Evolutionary conservation across 2,113 vertebrate genomes (phyloP), one percentile per base, ranked within the genome.

Genomic region (Penelope pileata): DNA sequence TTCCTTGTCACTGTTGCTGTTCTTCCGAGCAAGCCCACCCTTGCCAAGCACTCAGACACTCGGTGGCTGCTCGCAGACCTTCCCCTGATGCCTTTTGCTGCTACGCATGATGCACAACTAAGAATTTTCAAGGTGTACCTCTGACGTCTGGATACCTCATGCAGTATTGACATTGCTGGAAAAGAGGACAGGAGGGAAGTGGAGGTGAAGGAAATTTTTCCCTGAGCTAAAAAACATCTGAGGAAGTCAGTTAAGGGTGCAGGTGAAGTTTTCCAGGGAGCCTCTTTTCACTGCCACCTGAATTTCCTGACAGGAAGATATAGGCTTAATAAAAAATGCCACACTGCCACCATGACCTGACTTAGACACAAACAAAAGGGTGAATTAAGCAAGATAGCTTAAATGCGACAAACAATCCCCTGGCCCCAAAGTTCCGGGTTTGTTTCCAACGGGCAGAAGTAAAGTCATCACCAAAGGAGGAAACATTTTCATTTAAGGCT

Each of bases 391-490:
- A 83, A 74, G 63, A 74, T 63, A 88, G n/a, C 34, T 88, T 90
- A 80, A 92, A 95, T 34, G 82, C 45, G 56, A 76, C 79, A 95
- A 96, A 69, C 22, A 74, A 56, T 77, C 90, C n/a, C 78, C 83
- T 78, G 59, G 94, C 92, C 70, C 48, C 81, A 53, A 91, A 92
- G 96, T 92, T 92, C 68, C 63, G 83, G 24, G 50, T 96, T 84
- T 72, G 86, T 89, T 96, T 93, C 78, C 92, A 62, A 53, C 38
- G 93, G 84, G 76, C 95, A 92, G 77, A 95, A 95, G 54, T 91
- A 89, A 87, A 94, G 66, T 53, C 83, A 93, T 74, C 66, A 83
- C 77, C 72, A 96, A 95, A 93, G 72, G 59, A 96, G 89, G 32
- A 89, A 86, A 90, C 82, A 40, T 14, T 30, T 86, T 88, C 48